Evolutionary conservation across 2,113 vertebrate genomes (phyloP), one percentile per base, ranked within the genome.

Genomic region (Lontra canadensis): DNA sequence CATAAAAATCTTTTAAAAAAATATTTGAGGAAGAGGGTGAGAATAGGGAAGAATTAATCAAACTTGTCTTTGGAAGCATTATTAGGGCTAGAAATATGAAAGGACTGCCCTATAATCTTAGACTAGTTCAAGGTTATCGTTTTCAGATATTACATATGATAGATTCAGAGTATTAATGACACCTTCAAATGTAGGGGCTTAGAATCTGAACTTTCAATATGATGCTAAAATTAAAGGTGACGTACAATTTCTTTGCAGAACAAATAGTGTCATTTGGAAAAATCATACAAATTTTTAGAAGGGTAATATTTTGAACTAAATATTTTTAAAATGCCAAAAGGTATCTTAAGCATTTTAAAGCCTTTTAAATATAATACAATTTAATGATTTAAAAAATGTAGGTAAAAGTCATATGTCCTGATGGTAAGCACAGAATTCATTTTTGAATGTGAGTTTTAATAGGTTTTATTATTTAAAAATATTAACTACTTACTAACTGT

Each of bases 391-490:
- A 59, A 86, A 87, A 82, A 59, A 7, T 63, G 3, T 92, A 44
- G 13, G 18, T 71, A n/a, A 73, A 87, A 84, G 26, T 44, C 23
- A 59, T 96, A 12, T 71, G 23, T 88, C 88, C 31, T 80, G 36
- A 76, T 47, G 10, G 21, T 92, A 92, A 76, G 65, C 7, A 57
- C 74, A 85, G 55, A 82, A 49, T 90, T 89, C 4, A 57, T 29
- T 71, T 97, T 83, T 91, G 63, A 82, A 87, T 94, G 39, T 92
- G 47, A 39, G 36, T 74, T 85, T 85, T 71, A 73, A 36, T 87
- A 55, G 21, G 15, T 94, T 91, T 73, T 71, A 36, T 78, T 42
- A 67, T 52, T 44, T 6, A 92, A 39, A 92, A 8, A 49, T 82
- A 80, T 65, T 63, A 69, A 36, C 69, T 85, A 23, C 31, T 92